Base-by-base conservation (phyloP, 2,888 invertebrate species). In the Agriotes lineatus region DNA sequence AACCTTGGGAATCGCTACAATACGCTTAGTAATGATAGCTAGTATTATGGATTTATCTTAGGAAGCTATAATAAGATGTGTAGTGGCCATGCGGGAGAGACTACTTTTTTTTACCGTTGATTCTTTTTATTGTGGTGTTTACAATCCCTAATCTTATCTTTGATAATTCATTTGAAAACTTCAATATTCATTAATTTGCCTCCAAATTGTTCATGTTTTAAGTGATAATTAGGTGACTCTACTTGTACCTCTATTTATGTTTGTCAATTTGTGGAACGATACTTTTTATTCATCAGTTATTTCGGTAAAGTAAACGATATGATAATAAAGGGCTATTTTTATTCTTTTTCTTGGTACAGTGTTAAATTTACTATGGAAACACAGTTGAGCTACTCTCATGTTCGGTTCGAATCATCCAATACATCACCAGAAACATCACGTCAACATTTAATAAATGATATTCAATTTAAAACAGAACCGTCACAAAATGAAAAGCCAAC, bases 1-100 rank as follows among this genome's bases (percentile, higher is more conserved):
- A 86, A 86, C 18, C 83, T 90, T 77, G 90, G 88, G 74, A 90
- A 90, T 83, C 90, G 90, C 80, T 90, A 87, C 77, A 88, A 88
- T 77, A 88, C 90, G 70, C 83, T 90, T 12, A 87, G 88, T 74
- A 86, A 87, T 77, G 88, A 89, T 81, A 85, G 85, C 84, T 85
- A 85, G 84, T 85, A 83, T 76, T 76, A 69, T 62, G 44, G 71
- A 73, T 74, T 71, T 67, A 56, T 60, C 67, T 61, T 74, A 73
- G 74, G 74, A 74, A 72, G 72, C 65, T 72, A 57, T 69, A 70
- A 73, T 70, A 65, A 68, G 64, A 56, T 63, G 69, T 71, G 72
- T 75, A 76, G 76, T 76, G 76, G 76, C 75, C 75, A 76, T 75
- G 69, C 71, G 71, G 74, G 72, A 75, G 72, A 72, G 75, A 81